Base-by-base conservation (phyloP, 2,797 vertebrate species). In the Brachyrhaphis roseni region DNA sequence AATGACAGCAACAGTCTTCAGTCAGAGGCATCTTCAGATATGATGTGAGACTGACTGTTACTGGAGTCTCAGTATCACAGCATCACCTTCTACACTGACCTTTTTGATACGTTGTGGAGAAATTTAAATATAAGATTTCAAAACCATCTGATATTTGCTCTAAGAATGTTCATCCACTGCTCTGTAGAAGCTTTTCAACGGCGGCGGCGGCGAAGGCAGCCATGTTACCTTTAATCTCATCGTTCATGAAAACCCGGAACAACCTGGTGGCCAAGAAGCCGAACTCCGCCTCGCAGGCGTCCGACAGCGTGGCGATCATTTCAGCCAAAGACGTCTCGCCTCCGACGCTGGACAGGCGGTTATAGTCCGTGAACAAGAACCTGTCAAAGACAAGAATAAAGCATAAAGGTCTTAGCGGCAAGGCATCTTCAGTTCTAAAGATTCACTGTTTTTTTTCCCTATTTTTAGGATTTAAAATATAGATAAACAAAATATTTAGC, bases 241-340 rank as follows among this genome's bases (percentile, higher is more conserved):
- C 97, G 2, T 97, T 99, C 93, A 98, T 99, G 92, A 99, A 99
- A 74, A 99, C 98, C 87, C 98, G 96, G 90, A 99, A 99, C 77
- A 99, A 97, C 78, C 98, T 96, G 82, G 97, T 97, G 89, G 98
- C 98, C 95, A 99, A 93, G 94, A 99, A 99, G 94, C 98, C 98
- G 92, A 99, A 99, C 92, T 99, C 98, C 84, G 97, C 96, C 93
- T 99, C 98, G 81, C 98, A 99, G 0, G 98, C 97, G 82, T 99
- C 98, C 8, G 98, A 99, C 83, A 99, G 96, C 0, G 98, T 99
- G 62, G 98, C 98, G 6, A 99, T 97, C 98, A 99, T 99, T 91
- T 99, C 98, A n/a, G 98, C 98, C 97, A 99, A 94, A 28, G 98
- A 99, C 1, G 98, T 99, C 91, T 99, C 98, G 79, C 98, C 98